Conservation (phyloP, 1,140 invertebrate species). For the Oppia nitens region DNA sequence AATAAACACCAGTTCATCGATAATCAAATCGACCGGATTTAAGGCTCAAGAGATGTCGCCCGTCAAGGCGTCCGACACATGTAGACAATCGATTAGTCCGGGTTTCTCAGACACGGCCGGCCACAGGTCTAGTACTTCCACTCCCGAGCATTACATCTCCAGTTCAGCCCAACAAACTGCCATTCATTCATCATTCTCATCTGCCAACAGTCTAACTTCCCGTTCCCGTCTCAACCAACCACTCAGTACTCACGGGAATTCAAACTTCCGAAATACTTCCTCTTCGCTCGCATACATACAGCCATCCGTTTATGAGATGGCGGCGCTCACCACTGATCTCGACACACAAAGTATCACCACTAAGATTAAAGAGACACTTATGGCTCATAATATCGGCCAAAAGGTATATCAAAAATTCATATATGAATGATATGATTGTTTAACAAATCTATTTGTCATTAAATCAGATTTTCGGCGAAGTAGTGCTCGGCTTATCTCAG, state of each 20-base stretch:
- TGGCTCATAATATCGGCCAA: constrained; percentile 94
- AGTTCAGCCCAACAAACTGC: constrained; percentile 1
- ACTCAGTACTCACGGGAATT: constrained; percentile 35
- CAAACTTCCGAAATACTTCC: constrained; percentile 1
- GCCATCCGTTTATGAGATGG: constrained; percentile 79
- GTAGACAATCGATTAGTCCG: constrained; percentile 11
- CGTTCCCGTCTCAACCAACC: constrained; percentile 43
- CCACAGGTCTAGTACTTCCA: constrained; percentile 18
- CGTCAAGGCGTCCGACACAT: constrained; percentile 10
- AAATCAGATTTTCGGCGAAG: constrained; percentile 79
- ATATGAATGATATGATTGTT: not conserved
- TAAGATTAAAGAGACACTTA: constrained; percentile 85
- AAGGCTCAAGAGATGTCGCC: constrained; percentile 14
- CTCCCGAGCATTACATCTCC: constrained; percentile 21
- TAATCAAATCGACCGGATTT: not conserved
- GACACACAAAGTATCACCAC: constrained; percentile 92
- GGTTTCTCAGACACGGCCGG: constrained; percentile 18
- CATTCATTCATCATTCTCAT: constrained; percentile 9
- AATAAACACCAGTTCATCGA: not conserved
- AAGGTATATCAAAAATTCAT: constrained; percentile 40
- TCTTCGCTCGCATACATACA: constrained; percentile 17
- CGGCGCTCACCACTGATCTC: constrained; percentile 81
- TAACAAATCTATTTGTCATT: constrained; percentile 12
- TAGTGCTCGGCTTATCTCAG: constrained; percentile 83
- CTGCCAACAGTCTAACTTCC: constrained; percentile 9